Evolutionary conservation across 1,140 invertebrate species (phyloP).

Genomic region (Euura lappo): DNA sequence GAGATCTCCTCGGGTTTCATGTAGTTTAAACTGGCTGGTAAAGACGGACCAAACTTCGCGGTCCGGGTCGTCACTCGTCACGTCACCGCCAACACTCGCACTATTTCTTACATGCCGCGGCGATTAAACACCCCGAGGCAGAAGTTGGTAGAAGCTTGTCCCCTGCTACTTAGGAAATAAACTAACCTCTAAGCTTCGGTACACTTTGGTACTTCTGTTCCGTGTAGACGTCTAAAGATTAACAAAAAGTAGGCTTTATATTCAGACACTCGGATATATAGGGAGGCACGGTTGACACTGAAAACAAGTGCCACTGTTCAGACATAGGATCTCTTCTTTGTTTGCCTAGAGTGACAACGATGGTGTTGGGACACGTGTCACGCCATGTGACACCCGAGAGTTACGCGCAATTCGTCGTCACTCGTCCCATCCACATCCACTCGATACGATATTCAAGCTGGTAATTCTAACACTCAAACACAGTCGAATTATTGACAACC

Average conservation of each 20-base stretch:
- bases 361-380: constrained; percentile 47
- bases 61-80: constrained; percentile 39
- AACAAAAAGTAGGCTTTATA: no score
- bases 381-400: constrained; percentile 46
- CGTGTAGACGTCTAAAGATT: no score
- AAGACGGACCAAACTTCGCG: constrained; percentile 50
- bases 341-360: constrained; percentile 19
- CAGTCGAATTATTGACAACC: constrained; percentile 14
- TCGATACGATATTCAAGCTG: constrained; percentile 22
- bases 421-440: constrained; percentile 40
- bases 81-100: constrained; percentile 43
- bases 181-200: no score
- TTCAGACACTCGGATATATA: no score
- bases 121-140: constrained; percentile 31
- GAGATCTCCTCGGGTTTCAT: no score
- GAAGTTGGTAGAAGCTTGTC: no score
- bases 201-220: no score
- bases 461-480: constrained; percentile 9
- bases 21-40: constrained; percentile 34
- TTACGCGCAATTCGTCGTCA: constrained; percentile 16
- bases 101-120: constrained; percentile 16
- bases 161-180: no score
- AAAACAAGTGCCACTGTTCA: no score
- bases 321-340: no score
- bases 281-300: no score